A percentile compares a stretch with the other conserved stretches of the same genome.
These are phyloP conservation scores for Psittacula cyanocephala DNA, from an alignment of 2,113 vertebrate species.

Conservation along the genomic window DNA sequence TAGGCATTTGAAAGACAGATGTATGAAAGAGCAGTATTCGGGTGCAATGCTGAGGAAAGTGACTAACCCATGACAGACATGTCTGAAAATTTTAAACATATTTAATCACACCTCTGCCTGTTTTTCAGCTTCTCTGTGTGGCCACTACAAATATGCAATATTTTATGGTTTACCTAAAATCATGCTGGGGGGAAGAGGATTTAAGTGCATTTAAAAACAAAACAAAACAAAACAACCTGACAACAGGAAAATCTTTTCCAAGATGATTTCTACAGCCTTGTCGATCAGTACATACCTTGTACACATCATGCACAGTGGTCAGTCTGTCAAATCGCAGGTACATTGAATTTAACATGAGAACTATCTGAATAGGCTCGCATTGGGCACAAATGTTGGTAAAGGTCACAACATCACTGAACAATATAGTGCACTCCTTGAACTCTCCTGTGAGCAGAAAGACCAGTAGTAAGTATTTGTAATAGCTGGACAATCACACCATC, in stretches of 20 bases:
- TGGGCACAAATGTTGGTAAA: conserved; percentile 81
- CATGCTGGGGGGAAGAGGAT: background rate
- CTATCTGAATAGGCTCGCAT: conserved; percentile 82
- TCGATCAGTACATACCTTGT: conserved; percentile 70
- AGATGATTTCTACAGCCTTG: background rate
- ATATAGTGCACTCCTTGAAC: conserved; percentile 80
- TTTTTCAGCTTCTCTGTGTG: background rate
- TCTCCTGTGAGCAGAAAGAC: conserved; percentile 67
- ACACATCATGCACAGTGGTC: conserved; percentile 80
- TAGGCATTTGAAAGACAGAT: background rate
- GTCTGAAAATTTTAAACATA: background rate
- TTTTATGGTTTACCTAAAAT: background rate
- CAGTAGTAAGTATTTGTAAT: background rate
- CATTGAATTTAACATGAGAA: conserved; percentile 82
- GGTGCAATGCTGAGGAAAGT: background rate
- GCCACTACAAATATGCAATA: background rate
- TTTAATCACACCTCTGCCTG: background rate
- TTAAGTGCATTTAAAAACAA: background rate
- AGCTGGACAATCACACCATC: background rate
- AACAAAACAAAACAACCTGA: background rate
- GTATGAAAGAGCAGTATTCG: background rate
- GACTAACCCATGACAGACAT: fast-evolving
- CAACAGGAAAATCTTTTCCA: background rate
- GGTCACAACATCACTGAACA: conserved; percentile 82
- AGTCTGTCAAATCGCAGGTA: conserved; percentile 79